These are phyloP conservation scores for Centropus unirufus DNA, from an alignment of 2,113 vertebrate genomes.

Conservation along the genomic window DNA sequence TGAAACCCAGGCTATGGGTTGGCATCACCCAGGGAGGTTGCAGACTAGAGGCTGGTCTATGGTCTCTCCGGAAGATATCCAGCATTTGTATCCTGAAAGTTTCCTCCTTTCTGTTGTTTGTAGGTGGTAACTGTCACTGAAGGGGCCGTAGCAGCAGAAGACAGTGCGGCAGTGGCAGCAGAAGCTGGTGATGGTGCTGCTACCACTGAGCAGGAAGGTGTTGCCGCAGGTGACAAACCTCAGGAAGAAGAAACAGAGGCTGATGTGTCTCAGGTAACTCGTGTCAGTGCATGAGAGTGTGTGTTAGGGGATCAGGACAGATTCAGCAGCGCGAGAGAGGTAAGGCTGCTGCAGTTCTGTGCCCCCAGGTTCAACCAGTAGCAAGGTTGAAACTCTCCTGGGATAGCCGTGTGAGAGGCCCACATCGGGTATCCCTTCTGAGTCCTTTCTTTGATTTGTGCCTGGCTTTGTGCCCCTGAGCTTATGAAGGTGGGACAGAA, in stretches of 20 bases:
- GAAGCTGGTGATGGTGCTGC: not conserved
- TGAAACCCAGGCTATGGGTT: not conserved
- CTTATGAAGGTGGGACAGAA: not conserved
- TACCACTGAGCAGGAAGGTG: constrained; percentile 2
- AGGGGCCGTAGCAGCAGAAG: not conserved
- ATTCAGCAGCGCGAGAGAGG: rapidly evolving
- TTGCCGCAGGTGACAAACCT: constrained; percentile 54
- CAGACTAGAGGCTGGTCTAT: not conserved
- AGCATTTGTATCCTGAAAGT: not conserved
- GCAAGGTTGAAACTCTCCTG: not conserved
- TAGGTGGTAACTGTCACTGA: constrained; percentile 45
- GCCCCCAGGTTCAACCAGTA: not conserved
- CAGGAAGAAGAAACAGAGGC: constrained; percentile 63
- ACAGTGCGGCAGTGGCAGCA: not conserved
- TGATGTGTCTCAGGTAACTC: constrained; percentile 65
- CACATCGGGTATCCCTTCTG: not conserved
- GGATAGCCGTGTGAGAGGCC: not conserved
- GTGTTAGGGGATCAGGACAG: not conserved
- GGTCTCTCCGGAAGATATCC: not conserved
- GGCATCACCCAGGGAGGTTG: not conserved
- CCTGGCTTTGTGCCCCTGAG: not conserved
- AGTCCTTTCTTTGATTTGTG: not conserved
- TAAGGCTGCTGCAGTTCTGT: not conserved
- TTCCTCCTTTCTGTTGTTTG: not conserved
- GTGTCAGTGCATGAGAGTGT: rapidly evolving